phyloP scores from a whole-genome alignment of 1,140 invertebrate species.

The Eurosta solidaginis region DNA sequence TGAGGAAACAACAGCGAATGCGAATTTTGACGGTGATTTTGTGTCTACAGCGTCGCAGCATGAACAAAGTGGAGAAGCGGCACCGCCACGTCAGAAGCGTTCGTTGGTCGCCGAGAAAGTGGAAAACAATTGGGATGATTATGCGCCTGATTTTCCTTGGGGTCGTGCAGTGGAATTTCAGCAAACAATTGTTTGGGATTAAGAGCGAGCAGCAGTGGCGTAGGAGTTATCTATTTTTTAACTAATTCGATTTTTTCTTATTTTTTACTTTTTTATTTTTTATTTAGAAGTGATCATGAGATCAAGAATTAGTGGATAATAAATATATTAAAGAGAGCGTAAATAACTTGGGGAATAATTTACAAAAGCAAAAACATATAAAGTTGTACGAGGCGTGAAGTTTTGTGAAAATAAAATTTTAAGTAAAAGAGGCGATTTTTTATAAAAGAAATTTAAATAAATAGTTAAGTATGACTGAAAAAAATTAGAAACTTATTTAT shows the following conservation, averaged over 20 bases:
- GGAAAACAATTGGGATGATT: constrained; percentile 33
- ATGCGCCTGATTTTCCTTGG: constrained; percentile 56
- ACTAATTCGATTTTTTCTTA: too few relatives aligned
- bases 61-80: constrained; percentile 3
- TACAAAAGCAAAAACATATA: not conserved
- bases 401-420: constrained; percentile 25
- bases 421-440: constrained; percentile 6
- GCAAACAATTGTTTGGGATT: constrained; percentile 54
- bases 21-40: not conserved
- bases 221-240: constrained; percentile 29
- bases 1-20: constrained; percentile 27
- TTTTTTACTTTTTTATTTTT: not conserved
- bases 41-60: not conserved
- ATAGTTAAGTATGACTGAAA: constrained; percentile 52
- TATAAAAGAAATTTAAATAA: constrained; percentile 40
- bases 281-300: not conserved
- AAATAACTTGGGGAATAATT: not conserved
- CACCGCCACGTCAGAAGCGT: constrained; percentile 36
- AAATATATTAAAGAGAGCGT: not conserved
- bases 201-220: not conserved
- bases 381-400: not conserved
- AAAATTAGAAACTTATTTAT: not conserved
- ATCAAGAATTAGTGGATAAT: not conserved
- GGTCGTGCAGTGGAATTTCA: constrained; percentile 55
- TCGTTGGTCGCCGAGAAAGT: constrained; percentile 38